Evolutionary conservation across 64 coral and sea anemone genomes (phyloP).

Genomic region (Porites lutea): DNA sequence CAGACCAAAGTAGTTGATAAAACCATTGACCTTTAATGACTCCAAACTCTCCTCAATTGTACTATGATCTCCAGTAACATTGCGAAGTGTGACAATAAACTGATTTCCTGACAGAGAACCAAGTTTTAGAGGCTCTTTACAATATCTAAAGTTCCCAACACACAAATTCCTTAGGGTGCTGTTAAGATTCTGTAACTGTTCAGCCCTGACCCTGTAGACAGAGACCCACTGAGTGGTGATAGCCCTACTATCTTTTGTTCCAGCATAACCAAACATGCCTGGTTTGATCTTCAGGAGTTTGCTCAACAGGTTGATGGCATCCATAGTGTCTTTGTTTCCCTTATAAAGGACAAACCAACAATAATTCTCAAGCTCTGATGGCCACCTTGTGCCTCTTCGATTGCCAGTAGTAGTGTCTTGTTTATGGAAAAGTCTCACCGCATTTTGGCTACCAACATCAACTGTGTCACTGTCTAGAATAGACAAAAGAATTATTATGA

Average conservation of each 20-base stretch:
- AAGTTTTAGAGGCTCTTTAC: slow-evolving; percentile 74
- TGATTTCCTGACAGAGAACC: slow-evolving; percentile 91
- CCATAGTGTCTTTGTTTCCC: slow-evolving; percentile 99
- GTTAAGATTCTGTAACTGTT: slow-evolving; percentile 73
- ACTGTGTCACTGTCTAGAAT: slow-evolving; percentile 82
- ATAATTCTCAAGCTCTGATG: slow-evolving; percentile 69
- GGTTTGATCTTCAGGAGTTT: slow-evolving; percentile 86
- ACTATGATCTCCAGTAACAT: slow-evolving; percentile 62
- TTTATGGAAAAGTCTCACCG: slow-evolving; percentile 77
- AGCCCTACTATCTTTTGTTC: slow-evolving; percentile 93
- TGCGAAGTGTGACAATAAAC: slow-evolving; percentile 81
- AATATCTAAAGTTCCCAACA: slow-evolving; percentile 90
- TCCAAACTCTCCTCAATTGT: slow-evolving; percentile 75
- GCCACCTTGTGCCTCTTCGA: slow-evolving; percentile 62
- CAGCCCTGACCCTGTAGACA: slow-evolving; percentile 72
- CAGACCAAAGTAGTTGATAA: slow-evolving; percentile 98
- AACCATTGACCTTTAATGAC: slow-evolving; percentile 79
- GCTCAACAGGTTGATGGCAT: slow-evolving; percentile 89
- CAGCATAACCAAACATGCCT: slow-evolving; percentile 87
- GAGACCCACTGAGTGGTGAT: slow-evolving; percentile 85
- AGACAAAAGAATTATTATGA: background rate
- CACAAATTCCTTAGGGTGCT: slow-evolving; percentile 68
- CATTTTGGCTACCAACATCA: slow-evolving; percentile 73
- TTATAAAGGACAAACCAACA: slow-evolving; percentile 95
- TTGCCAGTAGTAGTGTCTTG: slow-evolving; percentile 33